Percentiles rank a stretch among this genome's conserved stretches.
These are phyloP conservation scores for Aphelenchoides besseyi DNA, from an alignment of 1,140 invertebrate species.

Conservation along the genomic window DNA sequence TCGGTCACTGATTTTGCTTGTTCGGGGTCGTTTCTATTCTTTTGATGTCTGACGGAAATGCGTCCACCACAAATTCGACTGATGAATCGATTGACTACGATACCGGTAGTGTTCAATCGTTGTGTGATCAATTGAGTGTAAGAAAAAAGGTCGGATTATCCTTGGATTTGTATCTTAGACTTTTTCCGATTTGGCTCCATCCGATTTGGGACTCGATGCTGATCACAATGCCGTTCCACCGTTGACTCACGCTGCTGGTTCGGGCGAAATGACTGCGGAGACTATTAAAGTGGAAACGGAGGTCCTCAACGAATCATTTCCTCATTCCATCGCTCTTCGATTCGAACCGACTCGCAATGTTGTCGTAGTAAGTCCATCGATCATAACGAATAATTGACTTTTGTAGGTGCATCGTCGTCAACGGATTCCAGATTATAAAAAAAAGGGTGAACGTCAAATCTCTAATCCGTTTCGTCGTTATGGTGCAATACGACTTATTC, in stretches of 20 bases:
- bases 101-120: neutral
- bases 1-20: too few species aligned
- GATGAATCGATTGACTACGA: neutral
- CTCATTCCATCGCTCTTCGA: neutral
- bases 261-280: too few species aligned
- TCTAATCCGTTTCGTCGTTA: constrained; percentile 2
- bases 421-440: neutral
- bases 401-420: neutral
- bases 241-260: too few species aligned
- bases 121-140: neutral
- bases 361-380: neutral
- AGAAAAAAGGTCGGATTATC: neutral
- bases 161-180: neutral
- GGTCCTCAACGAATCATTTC: neutral
- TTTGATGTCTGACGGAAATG: neutral
- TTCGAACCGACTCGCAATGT: neutral
- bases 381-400: neutral
- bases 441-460: neutral
- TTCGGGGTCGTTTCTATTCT: neutral
- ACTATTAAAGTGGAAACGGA: neutral
- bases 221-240: too few species aligned
- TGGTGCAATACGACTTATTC: neutral
- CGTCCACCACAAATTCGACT: neutral
- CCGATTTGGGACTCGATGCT: too few species aligned
- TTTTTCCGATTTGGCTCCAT: neutral